Base-by-base conservation (phyloP, 2,797 vertebrate species). In the Rhabdomys pumilio region DNA sequence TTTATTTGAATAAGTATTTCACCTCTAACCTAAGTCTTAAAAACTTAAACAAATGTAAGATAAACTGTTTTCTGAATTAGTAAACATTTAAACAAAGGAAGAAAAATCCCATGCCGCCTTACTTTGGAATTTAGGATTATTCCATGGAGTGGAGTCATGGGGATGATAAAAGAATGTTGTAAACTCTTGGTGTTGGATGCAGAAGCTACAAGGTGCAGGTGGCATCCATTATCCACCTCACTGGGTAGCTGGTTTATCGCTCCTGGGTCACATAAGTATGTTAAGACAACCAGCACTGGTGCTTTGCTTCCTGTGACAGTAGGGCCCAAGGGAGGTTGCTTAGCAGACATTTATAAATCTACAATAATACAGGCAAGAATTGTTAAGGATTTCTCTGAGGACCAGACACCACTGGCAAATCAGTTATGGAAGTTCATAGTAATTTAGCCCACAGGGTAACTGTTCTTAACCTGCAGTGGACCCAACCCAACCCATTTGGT, bases 31-130 rank as follows among this genome's bases (percentile, higher is more conserved):
- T 47, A 61, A 96, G 9, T 95, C 95, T 98, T 94, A 92, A 96
- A 96, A 97, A 72, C 59, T 95, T 83, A 92, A 73, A 65, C 72
- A 92, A 57, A 97, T 97, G 34, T 95, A 91, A 98, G 97, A 97
- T 86, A 96, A 94, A 50, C n/a, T 59, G 31, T 17, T 89, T 95
- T 94, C 55, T 91, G 67, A 97, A 53, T 93, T 92, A 90, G 67
- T 44, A 95, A 96, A 41, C 63, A 89, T n/a, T 86, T 17, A 12
- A 12, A 50, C 15, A 15, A 29, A 61, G 41, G 7, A 44, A 19
- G 41, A 85, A 22, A 44, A 65, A 13, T 77, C 65, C 65, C 4
- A 14, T 34, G 34, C 50, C 8, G 1, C 72, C 53, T 92, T 91
- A 57, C n/a, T 90, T 93, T 76, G 76, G 47, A 93, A 83, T 87